phyloP scores from a whole-genome alignment of 2,797 vertebrate species.

The Micrastur ruficollis region DNA sequence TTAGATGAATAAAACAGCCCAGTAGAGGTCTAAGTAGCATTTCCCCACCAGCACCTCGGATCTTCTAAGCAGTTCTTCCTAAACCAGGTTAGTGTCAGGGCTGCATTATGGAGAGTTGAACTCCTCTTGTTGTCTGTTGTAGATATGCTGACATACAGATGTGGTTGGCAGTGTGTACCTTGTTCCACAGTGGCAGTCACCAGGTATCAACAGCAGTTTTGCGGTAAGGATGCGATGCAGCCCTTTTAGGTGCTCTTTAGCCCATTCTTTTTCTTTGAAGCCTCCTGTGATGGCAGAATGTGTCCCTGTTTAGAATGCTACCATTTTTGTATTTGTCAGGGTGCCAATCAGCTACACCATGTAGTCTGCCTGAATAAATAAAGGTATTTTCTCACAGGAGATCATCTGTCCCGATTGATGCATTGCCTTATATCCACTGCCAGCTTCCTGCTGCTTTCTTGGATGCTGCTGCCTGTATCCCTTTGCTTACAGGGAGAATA shows the following conservation, averaged over 20 bases:
- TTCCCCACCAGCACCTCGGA: background rate
- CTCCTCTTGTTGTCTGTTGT: accelerated
- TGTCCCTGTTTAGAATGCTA: background rate
- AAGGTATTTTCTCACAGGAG: conserved; percentile 55
- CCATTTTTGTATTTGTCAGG: background rate
- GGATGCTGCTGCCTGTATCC: background rate
- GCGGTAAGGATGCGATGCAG: background rate
- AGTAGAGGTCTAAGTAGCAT: background rate
- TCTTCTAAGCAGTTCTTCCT: background rate
- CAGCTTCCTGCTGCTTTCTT: conserved; percentile 45
- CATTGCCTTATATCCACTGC: background rate
- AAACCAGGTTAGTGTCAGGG: background rate
- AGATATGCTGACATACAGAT: background rate
- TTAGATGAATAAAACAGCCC: background rate
- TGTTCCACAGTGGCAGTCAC: background rate
- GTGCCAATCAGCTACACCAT: background rate
- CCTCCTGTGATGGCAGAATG: background rate
- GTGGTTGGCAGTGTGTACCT: background rate
- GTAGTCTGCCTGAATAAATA: background rate
- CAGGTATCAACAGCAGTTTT: background rate
- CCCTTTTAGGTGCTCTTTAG: background rate
- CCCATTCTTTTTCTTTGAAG: background rate
- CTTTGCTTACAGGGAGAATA: background rate
- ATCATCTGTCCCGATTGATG: background rate
- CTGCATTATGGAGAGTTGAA: background rate